These are phyloP conservation scores for Arvicola amphibius DNA, from an alignment of 2,797 vertebrate species.

Conservation along the genomic window DNA sequence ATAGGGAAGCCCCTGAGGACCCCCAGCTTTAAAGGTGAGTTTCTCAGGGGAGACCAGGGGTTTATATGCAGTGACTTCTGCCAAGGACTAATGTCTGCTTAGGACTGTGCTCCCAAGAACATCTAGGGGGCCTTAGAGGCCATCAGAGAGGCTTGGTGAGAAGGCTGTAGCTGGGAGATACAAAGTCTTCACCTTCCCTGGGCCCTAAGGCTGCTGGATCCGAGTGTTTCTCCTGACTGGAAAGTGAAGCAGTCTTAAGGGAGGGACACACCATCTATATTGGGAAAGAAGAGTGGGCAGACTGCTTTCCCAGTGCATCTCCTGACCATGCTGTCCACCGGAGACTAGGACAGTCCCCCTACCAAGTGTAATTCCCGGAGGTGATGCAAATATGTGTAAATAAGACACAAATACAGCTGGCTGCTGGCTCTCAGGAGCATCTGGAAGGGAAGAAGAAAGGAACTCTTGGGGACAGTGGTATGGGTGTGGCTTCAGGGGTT, in stretches of 20 bases:
- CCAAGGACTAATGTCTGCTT: background rate
- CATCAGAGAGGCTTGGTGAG: background rate
- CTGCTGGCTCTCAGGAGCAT: background rate
- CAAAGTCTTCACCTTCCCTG: background rate
- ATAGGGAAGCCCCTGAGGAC: background rate
- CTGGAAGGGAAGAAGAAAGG: slow-evolving; percentile 10
- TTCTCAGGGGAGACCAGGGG: background rate
- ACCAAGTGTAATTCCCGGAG: background rate
- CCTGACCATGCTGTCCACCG: background rate
- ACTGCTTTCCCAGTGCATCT: background rate
- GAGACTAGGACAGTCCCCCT: background rate
- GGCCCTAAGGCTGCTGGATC: background rate
- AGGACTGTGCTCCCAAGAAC: background rate
- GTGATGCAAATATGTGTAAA: background rate
- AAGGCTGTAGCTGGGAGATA: background rate
- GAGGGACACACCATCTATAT: background rate
- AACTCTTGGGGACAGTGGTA: background rate
- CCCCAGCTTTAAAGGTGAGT: background rate
- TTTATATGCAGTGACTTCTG: background rate
- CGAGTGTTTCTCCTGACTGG: background rate
- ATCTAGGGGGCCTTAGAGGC: background rate
- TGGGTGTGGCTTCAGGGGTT: background rate
- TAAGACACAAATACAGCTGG: background rate
- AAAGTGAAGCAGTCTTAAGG: background rate
- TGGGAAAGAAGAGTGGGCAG: background rate